These are phyloP conservation scores for Artemia sinica DNA, from an alignment of 2,888 invertebrate genomes.

Conservation along the genomic window DNA sequence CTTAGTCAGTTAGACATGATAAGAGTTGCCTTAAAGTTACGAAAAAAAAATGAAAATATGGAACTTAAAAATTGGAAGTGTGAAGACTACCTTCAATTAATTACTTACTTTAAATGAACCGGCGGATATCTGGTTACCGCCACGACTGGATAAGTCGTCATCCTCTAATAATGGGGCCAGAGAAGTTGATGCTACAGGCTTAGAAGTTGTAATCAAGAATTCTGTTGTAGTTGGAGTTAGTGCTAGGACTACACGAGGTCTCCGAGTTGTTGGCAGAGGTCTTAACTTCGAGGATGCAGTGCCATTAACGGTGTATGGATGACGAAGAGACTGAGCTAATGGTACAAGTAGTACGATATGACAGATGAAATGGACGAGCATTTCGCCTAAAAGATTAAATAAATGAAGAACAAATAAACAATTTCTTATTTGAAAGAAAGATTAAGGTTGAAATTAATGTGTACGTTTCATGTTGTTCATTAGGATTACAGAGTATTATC, in stretches of 20 bases:
- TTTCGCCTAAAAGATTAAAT: not conserved
- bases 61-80: too few species aligned
- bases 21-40: too few species aligned
- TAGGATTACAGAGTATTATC: too few species aligned
- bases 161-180: not conserved
- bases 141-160: constrained; percentile 2
- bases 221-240: not conserved
- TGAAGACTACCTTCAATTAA: too few species aligned
- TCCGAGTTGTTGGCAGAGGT: too few species aligned
- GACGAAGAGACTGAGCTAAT: constrained; percentile 4
- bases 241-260: not conserved
- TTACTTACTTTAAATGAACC: not conserved
- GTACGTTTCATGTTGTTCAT: too few species aligned
- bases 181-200: not conserved
- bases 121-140: not conserved
- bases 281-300: too few species aligned
- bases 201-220: not conserved
- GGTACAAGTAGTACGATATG: not conserved
- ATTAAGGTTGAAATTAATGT: too few species aligned
- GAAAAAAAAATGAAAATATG: too few species aligned
- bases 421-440: too few species aligned
- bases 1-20: too few species aligned
- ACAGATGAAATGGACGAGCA: constrained; percentile 4
- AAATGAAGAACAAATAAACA: too few species aligned
- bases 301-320: not conserved